Evolutionary conservation across 2,797 vertebrate species (phyloP).

Genomic region (Dromococcyx pavoninus): DNA sequence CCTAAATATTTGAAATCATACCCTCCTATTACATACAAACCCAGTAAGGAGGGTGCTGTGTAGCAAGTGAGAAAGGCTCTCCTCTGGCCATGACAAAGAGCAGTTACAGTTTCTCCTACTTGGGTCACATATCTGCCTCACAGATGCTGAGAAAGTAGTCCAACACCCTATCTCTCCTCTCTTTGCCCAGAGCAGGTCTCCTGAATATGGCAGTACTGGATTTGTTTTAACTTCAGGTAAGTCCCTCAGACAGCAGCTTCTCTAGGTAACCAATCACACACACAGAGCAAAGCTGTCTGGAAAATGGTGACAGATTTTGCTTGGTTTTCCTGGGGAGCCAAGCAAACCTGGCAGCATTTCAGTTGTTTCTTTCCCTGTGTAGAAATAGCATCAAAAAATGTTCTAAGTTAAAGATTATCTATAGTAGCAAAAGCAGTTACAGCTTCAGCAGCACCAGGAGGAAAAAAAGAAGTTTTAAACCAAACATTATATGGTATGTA

Average conservation of each 20-base stretch:
- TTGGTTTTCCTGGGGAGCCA: background rate
- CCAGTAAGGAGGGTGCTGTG: background rate
- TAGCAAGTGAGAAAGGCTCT: background rate
- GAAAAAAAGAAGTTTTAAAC: background rate
- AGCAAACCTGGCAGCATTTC: background rate
- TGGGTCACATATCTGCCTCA: background rate
- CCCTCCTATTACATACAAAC: background rate
- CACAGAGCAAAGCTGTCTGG: background rate
- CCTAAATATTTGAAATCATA: background rate
- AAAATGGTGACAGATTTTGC: background rate
- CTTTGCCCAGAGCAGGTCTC: background rate
- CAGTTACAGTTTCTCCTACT: background rate
- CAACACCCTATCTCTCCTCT: background rate
- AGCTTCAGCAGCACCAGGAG: background rate
- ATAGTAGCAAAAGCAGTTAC: background rate
- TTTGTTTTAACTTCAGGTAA: background rate
- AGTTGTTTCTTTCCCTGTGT: background rate
- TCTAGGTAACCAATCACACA: background rate
- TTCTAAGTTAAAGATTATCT: background rate
- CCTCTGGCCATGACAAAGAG: background rate
- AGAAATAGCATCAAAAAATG: background rate
- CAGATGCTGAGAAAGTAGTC: background rate
- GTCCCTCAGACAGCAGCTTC: background rate
- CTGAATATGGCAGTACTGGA: background rate
- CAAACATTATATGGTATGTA: accelerated